phyloP scores from a whole-genome alignment of 2,797 vertebrate genomes.

The Manis javanica region DNA sequence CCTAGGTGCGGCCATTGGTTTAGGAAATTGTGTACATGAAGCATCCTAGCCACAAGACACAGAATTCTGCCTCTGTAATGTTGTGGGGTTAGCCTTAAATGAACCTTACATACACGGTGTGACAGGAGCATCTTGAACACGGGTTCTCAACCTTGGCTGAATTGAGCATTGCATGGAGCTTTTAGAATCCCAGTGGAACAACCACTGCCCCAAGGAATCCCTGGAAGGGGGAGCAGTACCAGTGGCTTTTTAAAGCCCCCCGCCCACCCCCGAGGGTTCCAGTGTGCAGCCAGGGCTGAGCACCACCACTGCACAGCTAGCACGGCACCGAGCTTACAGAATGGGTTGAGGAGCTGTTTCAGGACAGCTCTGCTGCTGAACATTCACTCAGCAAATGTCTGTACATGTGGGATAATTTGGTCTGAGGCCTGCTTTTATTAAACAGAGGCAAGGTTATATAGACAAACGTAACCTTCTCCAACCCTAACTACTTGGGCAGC shows the following conservation, averaged over 20 bases:
- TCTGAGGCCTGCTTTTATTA: slow-evolving; percentile 64
- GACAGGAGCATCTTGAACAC: neutral
- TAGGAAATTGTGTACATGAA: neutral
- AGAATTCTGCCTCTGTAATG: neutral
- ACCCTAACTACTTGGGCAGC: slow-evolving; percentile 10
- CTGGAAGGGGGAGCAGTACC: neutral
- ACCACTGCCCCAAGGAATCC: neutral
- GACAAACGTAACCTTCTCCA: slow-evolving; percentile 4
- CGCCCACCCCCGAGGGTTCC: neutral
- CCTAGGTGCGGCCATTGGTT: neutral
- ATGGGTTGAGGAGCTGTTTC: slow-evolving; percentile 56
- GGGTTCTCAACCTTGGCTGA: neutral
- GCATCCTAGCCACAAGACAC: neutral
- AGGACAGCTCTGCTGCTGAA: slow-evolving; percentile 63
- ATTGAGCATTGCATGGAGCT: neutral
- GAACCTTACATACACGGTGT: neutral
- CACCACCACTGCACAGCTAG: neutral
- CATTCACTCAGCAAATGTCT: slow-evolving; percentile 77
- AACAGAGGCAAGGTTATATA: slow-evolving; percentile 57
- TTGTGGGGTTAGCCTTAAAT: neutral
- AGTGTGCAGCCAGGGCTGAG: neutral
- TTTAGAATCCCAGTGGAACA: neutral
- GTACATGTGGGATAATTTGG: slow-evolving; percentile 68
- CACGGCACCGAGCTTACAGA: neutral
- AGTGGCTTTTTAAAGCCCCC: neutral